A percentile compares a stretch with the other conserved stretches of the same genome.
Conservation (phyloP, 2,113 vertebrate species). For the Phoxinus phoxinus region DNA sequence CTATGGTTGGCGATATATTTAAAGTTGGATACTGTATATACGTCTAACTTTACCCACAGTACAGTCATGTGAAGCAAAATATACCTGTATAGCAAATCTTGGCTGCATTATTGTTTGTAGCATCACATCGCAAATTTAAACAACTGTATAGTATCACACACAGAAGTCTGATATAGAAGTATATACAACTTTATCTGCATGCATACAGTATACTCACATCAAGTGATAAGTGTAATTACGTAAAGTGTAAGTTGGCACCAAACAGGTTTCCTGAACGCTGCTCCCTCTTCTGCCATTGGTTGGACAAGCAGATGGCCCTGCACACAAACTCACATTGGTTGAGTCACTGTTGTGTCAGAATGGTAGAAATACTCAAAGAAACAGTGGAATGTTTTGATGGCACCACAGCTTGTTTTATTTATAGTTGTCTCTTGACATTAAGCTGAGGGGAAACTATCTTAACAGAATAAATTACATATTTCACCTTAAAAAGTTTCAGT, state of each 20-base stretch:
- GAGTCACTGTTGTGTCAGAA: background rate
- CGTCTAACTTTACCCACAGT: background rate
- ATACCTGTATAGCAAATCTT: background rate
- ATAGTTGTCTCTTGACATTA: background rate
- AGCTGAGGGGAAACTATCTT: background rate
- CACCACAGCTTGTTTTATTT: background rate
- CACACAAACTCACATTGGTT: background rate
- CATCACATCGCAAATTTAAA: background rate
- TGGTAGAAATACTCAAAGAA: background rate
- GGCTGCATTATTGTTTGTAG: background rate
- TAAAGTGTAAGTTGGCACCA: background rate
- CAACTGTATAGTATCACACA: too few species aligned
- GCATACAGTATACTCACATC: background rate
- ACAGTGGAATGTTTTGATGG: background rate
- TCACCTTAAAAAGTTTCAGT: background rate
- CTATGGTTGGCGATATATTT: background rate
- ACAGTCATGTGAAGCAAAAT: background rate
- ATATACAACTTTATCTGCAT: background rate
- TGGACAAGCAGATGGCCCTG: background rate
- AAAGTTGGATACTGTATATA: background rate
- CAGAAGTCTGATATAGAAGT: background rate
- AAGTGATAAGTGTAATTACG: too few species aligned
- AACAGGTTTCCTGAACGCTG: background rate
- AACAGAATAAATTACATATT: background rate
- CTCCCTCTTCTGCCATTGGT: background rate